Evolutionary conservation across 2,113 vertebrate genomes (phyloP), one percentile per base, ranked within the genome.

Genomic region (Charina bottae): DNA sequence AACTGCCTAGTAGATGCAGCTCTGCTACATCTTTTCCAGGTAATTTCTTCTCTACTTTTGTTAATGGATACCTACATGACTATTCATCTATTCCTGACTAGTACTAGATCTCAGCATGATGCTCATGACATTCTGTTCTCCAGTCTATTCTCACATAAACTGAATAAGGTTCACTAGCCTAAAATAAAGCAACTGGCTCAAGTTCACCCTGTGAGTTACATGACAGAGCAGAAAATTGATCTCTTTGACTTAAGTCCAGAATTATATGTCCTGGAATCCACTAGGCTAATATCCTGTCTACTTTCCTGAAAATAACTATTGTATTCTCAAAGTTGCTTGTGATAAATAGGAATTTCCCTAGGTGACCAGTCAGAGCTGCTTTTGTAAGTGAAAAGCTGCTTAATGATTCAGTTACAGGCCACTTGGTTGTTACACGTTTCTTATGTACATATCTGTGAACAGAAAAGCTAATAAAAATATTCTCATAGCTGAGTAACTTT

Each of bases 401-500:
- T 59, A 58, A 42, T 55, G n/a, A 49, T 59, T n/a, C 26, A 59
- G 49, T n/a, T 59, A 26, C 4, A 84, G 37, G 15, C 10, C 26
- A 83, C 17, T 84, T 15, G 37, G 46, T 17, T 84, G 37, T 33
- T 59, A 46, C 19, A 42, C 7, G 28, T 33, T 85, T 86, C 90
- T 54, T 64, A 91, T 15, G 6, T 85, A 42, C 37, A 6, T 84
- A n/a, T n/a, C 12, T 59, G 78, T 60, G 83, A 23, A 42, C 42
- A 26, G 58, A 19, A 54, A 46, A 86, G 59, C 60, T 85, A 64
- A 54, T 91, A 86, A 91, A 86, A 37, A 28, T 54, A 55, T 91
- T 46, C 87, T 54, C 53, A 54, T 72, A 54, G 49, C 28, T 53
- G 15, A 55, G 59, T 56, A 91, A 68, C 53, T n/a, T 87, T 91